Evolutionary conservation across 1,140 invertebrate species (phyloP).

Genomic region (Pollicipes pollicipes): DNA sequence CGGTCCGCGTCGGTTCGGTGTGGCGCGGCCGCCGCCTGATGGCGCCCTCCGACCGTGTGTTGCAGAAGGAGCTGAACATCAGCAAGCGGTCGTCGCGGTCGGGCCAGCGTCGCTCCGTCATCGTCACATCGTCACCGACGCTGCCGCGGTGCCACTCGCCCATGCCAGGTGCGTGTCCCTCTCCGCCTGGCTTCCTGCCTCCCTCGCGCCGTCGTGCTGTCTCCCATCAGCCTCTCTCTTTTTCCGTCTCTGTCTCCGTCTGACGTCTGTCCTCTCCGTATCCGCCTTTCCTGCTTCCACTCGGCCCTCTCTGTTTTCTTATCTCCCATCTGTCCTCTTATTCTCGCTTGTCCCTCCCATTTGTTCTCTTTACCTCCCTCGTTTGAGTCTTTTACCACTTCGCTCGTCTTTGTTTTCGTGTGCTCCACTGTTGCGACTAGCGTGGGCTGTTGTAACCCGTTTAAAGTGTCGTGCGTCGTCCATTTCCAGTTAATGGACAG

Average conservation of each 20-base stretch:
- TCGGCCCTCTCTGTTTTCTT: conserved; percentile 7
- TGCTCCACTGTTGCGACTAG: too few relatives aligned
- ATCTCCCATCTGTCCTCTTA: conserved; percentile 8
- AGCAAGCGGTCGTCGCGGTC: conserved; percentile 34
- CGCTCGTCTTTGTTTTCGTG: too few relatives aligned
- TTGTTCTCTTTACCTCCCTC: background rate
- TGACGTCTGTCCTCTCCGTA: conserved; percentile 8
- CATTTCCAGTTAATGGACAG: too few relatives aligned
- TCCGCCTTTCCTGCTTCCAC: background rate
- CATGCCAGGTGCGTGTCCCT: conserved; percentile 32
- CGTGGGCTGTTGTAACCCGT: too few relatives aligned
- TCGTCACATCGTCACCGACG: conserved; percentile 47
- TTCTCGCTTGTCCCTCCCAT: conserved; percentile 6
- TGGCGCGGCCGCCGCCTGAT: background rate
- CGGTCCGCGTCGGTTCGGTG: background rate
- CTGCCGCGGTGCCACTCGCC: conserved; percentile 64
- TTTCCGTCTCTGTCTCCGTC: background rate
- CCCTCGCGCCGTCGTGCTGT: too few relatives aligned
- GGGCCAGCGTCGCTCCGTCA: conserved; percentile 43
- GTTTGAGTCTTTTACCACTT: background rate
- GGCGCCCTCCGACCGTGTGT: conserved; percentile 17
- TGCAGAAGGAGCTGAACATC: conserved; percentile 42
- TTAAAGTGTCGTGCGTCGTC: too few relatives aligned
- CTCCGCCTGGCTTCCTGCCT: too few relatives aligned
- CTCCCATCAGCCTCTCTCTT: too few relatives aligned